These are phyloP conservation scores for Meiosimyza decipiens DNA, from an alignment of 2,888 invertebrate genomes.

Conservation along the genomic window DNA sequence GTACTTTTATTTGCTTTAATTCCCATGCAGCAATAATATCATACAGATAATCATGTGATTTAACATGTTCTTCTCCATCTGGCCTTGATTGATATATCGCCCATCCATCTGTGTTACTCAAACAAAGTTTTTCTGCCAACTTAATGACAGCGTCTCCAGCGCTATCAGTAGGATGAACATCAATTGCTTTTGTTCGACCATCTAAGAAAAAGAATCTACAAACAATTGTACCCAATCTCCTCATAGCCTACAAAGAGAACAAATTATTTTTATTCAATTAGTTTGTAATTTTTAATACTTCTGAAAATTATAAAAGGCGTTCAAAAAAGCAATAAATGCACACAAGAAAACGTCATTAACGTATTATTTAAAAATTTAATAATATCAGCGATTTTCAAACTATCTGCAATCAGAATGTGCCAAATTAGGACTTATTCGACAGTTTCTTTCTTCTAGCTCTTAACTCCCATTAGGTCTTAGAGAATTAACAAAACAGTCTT, in stretches of 20 bases:
- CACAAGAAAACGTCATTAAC: too few relatives aligned
- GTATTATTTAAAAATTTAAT: too few relatives aligned
- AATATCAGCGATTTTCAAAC: too few relatives aligned
- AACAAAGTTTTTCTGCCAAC: slow-evolving; percentile 87
- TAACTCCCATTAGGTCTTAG: too few relatives aligned
- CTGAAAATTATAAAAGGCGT: background rate
- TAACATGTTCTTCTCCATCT: slow-evolving; percentile 89
- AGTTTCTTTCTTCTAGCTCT: too few relatives aligned
- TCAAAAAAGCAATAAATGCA: too few relatives aligned
- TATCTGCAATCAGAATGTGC: too few relatives aligned
- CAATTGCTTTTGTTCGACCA: slow-evolving; percentile 93
- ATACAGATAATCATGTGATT: slow-evolving; percentile 90
- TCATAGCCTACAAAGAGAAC: slow-evolving; percentile 77
- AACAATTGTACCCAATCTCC: slow-evolving; percentile 89
- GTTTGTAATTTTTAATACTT: too few relatives aligned
- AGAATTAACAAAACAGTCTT: too few relatives aligned
- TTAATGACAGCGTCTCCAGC: slow-evolving; percentile 90
- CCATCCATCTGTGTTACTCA: slow-evolving; percentile 91
- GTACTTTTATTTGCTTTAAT: slow-evolving; percentile 73
- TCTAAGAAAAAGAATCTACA: slow-evolving; percentile 95
- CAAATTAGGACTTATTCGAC: too few relatives aligned
- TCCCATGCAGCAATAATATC: slow-evolving; percentile 97
- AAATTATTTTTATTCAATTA: too few relatives aligned
- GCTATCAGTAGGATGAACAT: slow-evolving; percentile 94
- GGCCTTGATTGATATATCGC: slow-evolving; percentile 91